phyloP scores from a whole-genome alignment of 2,888 invertebrate genomes.

The Dendrolimus pini region DNA sequence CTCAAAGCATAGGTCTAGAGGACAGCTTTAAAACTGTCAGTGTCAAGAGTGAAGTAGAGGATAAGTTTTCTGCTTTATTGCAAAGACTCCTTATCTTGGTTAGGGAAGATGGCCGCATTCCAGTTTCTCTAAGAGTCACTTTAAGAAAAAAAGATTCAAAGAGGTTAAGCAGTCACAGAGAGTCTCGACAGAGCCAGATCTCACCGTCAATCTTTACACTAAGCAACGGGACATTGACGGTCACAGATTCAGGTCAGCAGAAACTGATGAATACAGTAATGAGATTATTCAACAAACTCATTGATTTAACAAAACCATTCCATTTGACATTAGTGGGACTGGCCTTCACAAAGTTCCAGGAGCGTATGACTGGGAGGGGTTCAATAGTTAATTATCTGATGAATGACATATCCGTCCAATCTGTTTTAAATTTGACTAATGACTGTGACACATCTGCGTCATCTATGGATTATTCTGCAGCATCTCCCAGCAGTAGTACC shows the following conservation, averaged over 20 bases:
- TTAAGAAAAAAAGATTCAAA: constrained; percentile 83
- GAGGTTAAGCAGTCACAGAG: constrained; percentile 82
- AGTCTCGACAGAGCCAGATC: constrained; percentile 85
- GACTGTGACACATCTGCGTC: constrained; percentile 66
- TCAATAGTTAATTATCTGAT: constrained; percentile 86
- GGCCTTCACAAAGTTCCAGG: constrained; percentile 88
- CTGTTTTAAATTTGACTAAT: constrained; percentile 81
- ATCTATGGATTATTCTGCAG: constrained; percentile 69
- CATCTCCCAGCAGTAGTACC: constrained; percentile 63
- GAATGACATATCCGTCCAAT: constrained; percentile 87
- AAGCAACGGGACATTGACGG: constrained; percentile 61
- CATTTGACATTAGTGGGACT: constrained; percentile 88
- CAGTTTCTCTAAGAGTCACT: constrained; percentile 84
- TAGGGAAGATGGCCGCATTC: constrained; percentile 86
- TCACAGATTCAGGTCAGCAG: constrained; percentile 74
- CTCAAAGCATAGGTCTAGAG: constrained; percentile 87
- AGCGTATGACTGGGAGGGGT: constrained; percentile 80
- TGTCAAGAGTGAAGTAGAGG: constrained; percentile 83
- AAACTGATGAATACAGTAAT: constrained; percentile 83
- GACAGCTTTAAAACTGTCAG: constrained; percentile 86
- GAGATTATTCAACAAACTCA: constrained; percentile 84
- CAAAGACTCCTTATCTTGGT: constrained; percentile 83
- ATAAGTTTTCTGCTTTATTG: constrained; percentile 81
- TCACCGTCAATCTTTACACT: constrained; percentile 79
- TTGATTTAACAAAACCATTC: constrained; percentile 84